A percentile compares a stretch with the other conserved stretches of the same genome.
Conservation (phyloP, 2,888 invertebrate genomes). For the Horisme vitalbata region DNA sequence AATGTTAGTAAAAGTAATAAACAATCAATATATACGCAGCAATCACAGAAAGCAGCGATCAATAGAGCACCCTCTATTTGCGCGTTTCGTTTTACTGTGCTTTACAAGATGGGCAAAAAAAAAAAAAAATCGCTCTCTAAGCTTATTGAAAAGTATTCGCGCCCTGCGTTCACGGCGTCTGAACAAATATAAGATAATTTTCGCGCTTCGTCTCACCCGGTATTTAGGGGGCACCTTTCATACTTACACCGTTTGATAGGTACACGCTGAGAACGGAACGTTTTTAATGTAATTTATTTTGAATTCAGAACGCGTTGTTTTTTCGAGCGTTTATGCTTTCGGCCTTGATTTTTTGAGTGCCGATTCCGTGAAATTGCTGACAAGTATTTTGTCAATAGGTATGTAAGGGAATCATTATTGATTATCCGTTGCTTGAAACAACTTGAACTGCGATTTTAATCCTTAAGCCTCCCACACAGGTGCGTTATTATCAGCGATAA, state of each 20-base stretch:
- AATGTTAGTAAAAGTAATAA: conserved; percentile 22
- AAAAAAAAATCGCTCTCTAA: conserved; percentile 75
- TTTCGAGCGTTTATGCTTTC: conserved; percentile 36
- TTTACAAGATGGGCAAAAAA: conserved; percentile 73
- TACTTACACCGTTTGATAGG: conserved; percentile 75
- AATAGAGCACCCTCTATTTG: conserved; percentile 71
- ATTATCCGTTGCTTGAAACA: too few species aligned
- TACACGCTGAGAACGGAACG: conserved; percentile 45
- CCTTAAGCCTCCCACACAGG: too few species aligned
- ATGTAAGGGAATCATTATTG: too few species aligned
- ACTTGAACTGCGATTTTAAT: too few species aligned
- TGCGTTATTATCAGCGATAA: too few species aligned
- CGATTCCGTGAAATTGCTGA: conserved; percentile 8
- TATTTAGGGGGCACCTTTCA: conserved; percentile 82
- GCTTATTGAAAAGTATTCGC: conserved; percentile 83
- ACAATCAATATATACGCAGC: conserved; percentile 40
- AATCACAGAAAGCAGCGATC: conserved; percentile 62
- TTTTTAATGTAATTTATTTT: conserved; percentile 77
- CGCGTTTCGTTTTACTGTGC: conserved; percentile 62
- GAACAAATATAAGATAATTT: conserved; percentile 83
- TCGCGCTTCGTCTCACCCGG: conserved; percentile 79
- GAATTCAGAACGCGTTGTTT: conserved; percentile 64
- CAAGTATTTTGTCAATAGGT: background rate
- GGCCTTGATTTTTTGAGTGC: conserved; percentile 34
- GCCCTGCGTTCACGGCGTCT: conserved; percentile 80